A percentile compares a stretch with the other conserved stretches of the same genome.
Evolutionary conservation across 2,797 vertebrate species (phyloP).

Genomic region (Morelia viridis): DNA sequence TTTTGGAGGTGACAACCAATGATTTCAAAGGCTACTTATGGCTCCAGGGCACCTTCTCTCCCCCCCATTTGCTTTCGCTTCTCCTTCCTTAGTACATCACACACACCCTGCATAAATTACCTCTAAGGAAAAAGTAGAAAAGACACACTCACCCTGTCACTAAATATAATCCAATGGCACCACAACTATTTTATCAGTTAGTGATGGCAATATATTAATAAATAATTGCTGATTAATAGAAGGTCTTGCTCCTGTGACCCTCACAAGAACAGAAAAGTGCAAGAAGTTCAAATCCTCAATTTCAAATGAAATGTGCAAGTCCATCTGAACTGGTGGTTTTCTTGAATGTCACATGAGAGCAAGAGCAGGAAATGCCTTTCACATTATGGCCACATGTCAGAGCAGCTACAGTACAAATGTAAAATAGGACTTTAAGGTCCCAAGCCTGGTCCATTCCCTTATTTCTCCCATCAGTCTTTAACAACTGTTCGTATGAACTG

Average conservation of each 20-base stretch:
- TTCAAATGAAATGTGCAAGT: neutral
- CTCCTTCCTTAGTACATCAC: neutral
- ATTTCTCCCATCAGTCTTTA: no score
- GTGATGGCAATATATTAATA: neutral
- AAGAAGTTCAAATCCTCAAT: neutral
- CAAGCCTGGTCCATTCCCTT: neutral
- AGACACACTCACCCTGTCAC: neutral
- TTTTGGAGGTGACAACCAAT: neutral
- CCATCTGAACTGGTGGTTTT: neutral
- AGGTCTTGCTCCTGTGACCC: neutral
- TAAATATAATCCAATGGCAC: neutral
- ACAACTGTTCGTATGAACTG: neutral
- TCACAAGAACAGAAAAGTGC: neutral
- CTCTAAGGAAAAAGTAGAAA: neutral
- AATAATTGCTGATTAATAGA: neutral
- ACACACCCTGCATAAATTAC: neutral
- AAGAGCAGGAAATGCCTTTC: conserved; percentile 39
- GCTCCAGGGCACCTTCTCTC: neutral
- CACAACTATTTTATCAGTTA: neutral
- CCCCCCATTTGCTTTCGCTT: neutral
- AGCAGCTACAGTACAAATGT: conserved; percentile 10
- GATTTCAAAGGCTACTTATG: neutral
- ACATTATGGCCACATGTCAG: neutral
- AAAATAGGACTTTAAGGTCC: neutral
- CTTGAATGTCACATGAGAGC: conserved; percentile 21